phyloP scores from a whole-genome alignment of 1,140 invertebrate species.

The Trachelipus rathkii region DNA sequence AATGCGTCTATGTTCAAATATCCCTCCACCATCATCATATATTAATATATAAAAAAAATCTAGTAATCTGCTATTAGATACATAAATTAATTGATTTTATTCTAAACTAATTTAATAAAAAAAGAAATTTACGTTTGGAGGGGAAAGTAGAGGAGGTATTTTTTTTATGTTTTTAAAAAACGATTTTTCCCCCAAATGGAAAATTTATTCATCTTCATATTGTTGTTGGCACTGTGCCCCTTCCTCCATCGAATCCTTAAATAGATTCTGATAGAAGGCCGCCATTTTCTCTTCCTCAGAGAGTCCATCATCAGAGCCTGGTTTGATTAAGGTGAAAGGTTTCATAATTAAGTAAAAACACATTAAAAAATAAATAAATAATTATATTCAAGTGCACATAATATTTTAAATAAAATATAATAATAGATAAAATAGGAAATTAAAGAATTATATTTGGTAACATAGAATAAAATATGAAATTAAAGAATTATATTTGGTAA shows the following conservation, averaged over 20 bases:
- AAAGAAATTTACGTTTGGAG: constrained; percentile 2
- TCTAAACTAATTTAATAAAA: neutral
- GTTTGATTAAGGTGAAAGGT: neutral
- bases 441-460: too few relatives aligned
- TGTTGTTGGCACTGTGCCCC: neutral
- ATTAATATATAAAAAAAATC: neutral
- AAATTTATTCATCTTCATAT: neutral
- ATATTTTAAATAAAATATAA: too few relatives aligned
- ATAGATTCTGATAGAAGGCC: neutral
- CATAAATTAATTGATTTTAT: too few relatives aligned
- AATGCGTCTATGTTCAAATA: neutral
- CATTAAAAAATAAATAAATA: too few relatives aligned
- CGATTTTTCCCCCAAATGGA: too few relatives aligned
- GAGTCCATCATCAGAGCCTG: neutral
- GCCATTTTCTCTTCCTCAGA: constrained; percentile 9
- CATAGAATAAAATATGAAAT: too few relatives aligned
- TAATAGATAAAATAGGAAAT: too few relatives aligned
- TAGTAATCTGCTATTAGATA: too few relatives aligned
- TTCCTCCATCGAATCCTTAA: neutral
- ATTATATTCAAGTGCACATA: too few relatives aligned
- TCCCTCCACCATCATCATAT: constrained; percentile 3
- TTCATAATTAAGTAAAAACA: too few relatives aligned
- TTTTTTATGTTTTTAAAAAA: neutral
- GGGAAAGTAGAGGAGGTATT: neutral
- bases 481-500: too few relatives aligned